Percentiles rank a stretch among this genome's conserved stretches.
These are phyloP conservation scores for Creontiades dilutus DNA, from an alignment of 2,888 invertebrate species.

Conservation along the genomic window DNA sequence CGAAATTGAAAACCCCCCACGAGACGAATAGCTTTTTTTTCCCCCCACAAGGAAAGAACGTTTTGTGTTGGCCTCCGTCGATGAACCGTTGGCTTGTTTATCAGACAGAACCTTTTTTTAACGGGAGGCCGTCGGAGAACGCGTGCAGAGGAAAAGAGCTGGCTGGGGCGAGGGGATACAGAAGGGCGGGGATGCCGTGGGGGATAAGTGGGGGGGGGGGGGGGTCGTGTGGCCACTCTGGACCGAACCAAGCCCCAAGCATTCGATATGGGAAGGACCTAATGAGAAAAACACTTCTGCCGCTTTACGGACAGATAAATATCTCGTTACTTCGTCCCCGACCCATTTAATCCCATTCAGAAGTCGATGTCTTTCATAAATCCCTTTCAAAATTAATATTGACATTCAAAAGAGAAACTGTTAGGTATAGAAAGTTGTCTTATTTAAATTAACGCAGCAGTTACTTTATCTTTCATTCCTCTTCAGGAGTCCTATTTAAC, in stretches of 20 bases:
- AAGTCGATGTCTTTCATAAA: constrained; percentile 4
- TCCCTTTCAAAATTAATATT: constrained; percentile 17
- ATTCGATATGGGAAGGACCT: background rate
- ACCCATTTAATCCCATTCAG: constrained; percentile 36
- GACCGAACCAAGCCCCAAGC: background rate
- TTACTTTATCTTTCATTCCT: background rate
- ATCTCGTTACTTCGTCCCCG: constrained; percentile 22
- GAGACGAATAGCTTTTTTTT: background rate
- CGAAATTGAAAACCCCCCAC: no score
- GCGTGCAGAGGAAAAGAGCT: background rate
- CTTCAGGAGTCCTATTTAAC: background rate
- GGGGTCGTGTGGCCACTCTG: background rate
- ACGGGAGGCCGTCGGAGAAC: background rate
- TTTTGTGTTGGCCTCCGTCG: constrained; percentile 6
- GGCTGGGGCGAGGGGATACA: background rate
- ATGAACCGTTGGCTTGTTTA: constrained; percentile 19
- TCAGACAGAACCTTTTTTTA: background rate
- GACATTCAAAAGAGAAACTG: background rate
- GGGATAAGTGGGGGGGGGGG: background rate
- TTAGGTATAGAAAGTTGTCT: background rate
- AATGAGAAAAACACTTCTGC: constrained; percentile 32
- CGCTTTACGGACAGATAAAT: constrained; percentile 6
- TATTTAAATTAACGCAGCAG: background rate
- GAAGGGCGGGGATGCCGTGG: background rate
- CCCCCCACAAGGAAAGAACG: background rate